Evolutionary conservation across 2,888 invertebrate genomes (phyloP).

Genomic region (Dusona sp.): DNA sequence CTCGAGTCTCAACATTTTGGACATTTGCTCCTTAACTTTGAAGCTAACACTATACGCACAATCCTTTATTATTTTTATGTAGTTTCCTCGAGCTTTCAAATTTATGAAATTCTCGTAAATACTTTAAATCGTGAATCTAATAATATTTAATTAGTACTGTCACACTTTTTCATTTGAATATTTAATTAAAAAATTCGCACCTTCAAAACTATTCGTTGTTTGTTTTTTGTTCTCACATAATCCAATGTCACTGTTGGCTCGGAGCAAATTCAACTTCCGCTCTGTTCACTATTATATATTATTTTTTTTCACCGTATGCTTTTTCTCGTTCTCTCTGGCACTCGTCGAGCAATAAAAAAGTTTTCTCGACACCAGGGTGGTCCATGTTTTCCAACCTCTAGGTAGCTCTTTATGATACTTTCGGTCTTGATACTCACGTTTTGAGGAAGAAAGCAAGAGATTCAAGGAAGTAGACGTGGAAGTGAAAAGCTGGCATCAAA

Average conservation of each 20-base stretch:
- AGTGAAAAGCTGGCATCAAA: conserved; percentile 22
- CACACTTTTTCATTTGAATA: background rate
- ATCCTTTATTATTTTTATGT: background rate
- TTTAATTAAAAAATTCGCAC: background rate
- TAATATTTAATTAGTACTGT: background rate
- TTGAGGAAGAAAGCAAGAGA: conserved; percentile 25
- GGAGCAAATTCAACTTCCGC: conserved; percentile 34
- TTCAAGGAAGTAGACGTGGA: conserved; percentile 1
- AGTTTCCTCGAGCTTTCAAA: background rate
- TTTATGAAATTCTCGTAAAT: background rate
- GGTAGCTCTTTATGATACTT: conserved; percentile 25
- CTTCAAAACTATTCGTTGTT: background rate
- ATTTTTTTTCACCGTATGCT: conserved; percentile 13
- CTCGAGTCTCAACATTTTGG: conserved; percentile 80
- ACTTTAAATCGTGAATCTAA: background rate
- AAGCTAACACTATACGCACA: background rate
- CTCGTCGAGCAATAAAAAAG: conserved; percentile 33
- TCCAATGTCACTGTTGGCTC: conserved; percentile 28
- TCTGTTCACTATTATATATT: background rate
- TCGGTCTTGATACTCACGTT: conserved; percentile 22
- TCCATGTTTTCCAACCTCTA: conserved; percentile 62
- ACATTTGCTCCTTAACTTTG: conserved; percentile 63
- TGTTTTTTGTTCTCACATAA: conserved; percentile 19
- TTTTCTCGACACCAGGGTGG: conserved; percentile 48
- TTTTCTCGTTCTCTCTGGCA: conserved; percentile 1